Base-by-base conservation (phyloP, 2,113 vertebrate species). In the Ornithorhynchus anatinus region DNA sequence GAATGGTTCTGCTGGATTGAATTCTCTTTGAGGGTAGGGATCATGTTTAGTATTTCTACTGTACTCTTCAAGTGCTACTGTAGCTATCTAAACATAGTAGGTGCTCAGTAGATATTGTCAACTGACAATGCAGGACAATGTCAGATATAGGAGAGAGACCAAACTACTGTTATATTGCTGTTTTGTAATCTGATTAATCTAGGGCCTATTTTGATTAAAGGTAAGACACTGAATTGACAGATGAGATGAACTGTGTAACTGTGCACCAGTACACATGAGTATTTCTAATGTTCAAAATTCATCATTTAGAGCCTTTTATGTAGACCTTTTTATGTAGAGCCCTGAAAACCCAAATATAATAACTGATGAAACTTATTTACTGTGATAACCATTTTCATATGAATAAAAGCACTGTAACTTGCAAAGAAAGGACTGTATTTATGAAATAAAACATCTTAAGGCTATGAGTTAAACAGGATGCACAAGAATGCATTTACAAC, bases 401-500 rank as follows among this genome's bases (percentile, higher is more conserved):
- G 58, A 71, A 19, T 56, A 32, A 38, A 71, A 71, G 32, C 45
- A 68, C 64, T 61, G 32, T 5, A 45, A 22, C 56, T 82, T 81
- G 32, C 25, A 69, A 38, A 7, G 72, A 42, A 13, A 62, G 42
- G 43, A n/a, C n/a, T n/a, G n/a, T 48, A 79, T 74, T 61, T 69
- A 86, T 56, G 50, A 81, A 79, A 79, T 35, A 77, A 62, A 42
- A 47, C 5, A 57, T 52, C 19, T 59, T 79, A 83, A 77, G 73
- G 58, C 31, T 38, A 59, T 61, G 59, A 71, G 42, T 56, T 48
- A 81, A 52, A 50, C 13, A 71, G 36, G 62, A 77, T 81, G 85
- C 74, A 83, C 44, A 73, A 72, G 61, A 77, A 74, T 79, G 72
- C 56, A 43, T 40, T 79, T 79, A 83, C 81, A 72, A 79, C 72